These are phyloP conservation scores for Hyposoter didymator DNA, from an alignment of 2,888 invertebrate genomes.

Conservation along the genomic window DNA sequence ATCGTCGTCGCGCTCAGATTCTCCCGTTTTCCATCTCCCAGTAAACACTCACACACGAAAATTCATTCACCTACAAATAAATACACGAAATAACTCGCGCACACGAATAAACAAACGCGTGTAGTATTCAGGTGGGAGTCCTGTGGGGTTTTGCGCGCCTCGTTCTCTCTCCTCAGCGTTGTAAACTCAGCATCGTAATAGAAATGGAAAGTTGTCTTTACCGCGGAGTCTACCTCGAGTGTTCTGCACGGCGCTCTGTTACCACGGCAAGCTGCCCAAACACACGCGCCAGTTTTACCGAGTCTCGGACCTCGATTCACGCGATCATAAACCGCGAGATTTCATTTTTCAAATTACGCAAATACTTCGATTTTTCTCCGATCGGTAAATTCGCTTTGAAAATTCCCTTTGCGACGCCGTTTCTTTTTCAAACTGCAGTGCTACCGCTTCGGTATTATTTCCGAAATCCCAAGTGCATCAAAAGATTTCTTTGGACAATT, in stretches of 20 bases:
- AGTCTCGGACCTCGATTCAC: neutral
- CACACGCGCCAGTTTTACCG: constrained; percentile 38
- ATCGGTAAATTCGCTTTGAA: neutral
- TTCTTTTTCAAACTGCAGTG: neutral
- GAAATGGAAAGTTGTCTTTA: constrained; percentile 82
- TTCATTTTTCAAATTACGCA: neutral
- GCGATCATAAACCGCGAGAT: neutral
- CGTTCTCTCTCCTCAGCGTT: constrained; percentile 62
- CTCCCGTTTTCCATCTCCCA: constrained; percentile 13
- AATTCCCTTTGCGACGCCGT: neutral
- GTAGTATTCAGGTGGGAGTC: constrained; percentile 56
- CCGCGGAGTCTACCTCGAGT: constrained; percentile 38
- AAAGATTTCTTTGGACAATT: neutral
- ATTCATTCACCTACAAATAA: neutral
- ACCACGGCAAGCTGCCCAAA: constrained; percentile 44
- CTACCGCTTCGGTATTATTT: neutral
- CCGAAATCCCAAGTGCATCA: neutral
- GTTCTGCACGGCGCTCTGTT: constrained; percentile 24
- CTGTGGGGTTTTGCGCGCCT: constrained; percentile 47
- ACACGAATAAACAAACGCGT: neutral
- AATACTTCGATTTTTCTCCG: neutral
- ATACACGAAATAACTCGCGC: constrained; percentile 1
- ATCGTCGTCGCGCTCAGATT: constrained; percentile 32
- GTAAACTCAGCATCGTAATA: constrained; percentile 66
- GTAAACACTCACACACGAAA: neutral